Evolutionary conservation across 2,113 vertebrate genomes (phyloP), one percentile per base, ranked within the genome.

Genomic region (Abramis brama): DNA sequence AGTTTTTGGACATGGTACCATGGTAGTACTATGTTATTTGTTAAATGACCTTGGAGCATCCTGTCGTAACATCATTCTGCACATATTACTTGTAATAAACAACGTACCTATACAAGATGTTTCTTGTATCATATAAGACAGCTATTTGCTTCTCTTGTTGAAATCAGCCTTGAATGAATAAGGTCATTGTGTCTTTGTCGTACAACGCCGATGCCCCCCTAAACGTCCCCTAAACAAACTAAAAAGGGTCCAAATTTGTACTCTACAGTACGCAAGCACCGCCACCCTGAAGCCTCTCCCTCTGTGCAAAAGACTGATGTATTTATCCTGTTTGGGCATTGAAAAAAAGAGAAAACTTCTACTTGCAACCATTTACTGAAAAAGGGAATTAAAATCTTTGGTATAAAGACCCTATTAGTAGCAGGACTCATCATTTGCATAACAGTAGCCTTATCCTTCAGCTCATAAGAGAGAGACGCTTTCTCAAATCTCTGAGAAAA

Each of bases 351-450:
- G 93, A 93, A 95, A 94, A 93, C 90, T 92, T 91, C 92, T 93
- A 91, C 93, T 92, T 93, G 93, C 93, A 93, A 91, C 93, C 92
- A 93, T 94, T 95, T 94, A 95, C 92, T 93, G 91, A 89, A 83
- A 79, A 93, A 91, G 59, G 92, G 93, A 95, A 94, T 95, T 94
- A 95, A 95, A 95, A 94, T 89, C 92, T 91, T 90, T 91, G 91
- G 93, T 93, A 93, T 94, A 95, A 94, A 95, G 92, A 93, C 91
- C 93, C 94, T 94, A 95, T 95, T 95, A 95, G 94, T 94, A 93
- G 94, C 92, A 94, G 93, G 92, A 94, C 94, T 94, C 91, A 89
- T 62, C 89, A 95, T 95, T 95, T 95, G 94, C 94, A 95, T 95
- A 92, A 95, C 91, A 95, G 94, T 94, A 95, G 95, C 92, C 94